Base-by-base conservation (phyloP, 2,113 vertebrate genomes). In the Sisor rabdophorus region DNA sequence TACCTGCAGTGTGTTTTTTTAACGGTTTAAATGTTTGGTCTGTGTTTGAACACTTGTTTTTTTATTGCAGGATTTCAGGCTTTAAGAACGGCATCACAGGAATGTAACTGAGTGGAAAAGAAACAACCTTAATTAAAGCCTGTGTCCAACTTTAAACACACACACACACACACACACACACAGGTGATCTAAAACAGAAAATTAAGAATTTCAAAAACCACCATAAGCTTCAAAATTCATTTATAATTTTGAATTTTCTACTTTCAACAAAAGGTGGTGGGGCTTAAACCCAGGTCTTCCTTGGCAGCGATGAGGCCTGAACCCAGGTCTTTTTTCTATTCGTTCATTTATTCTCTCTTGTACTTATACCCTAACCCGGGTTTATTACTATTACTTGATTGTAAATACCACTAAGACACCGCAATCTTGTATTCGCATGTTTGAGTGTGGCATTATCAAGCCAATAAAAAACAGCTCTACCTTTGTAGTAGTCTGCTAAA, bases 111-210 rank as follows among this genome's bases (percentile, higher is more conserved):
- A 63, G 44, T 47, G 16, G 28, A 71, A 24, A 47, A 70, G 26
- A 28, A 28, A 40, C 16, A 10, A 12, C 44, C 10, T 69, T 60
- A 28, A 22, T 11, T 28, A 1, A 52, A 65, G 5, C n/a, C 55
- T 16, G 47, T 30, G 48, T 30, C 64, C 70, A 54, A 69, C 78
- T 11, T 54, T 36, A 70, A 15, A 28, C 64, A 64, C 56, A 65
- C 55, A 47, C 53, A 50, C 71, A 55, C 79, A 64, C 73, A 56
- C 73, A 70, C 69, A 65, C 74, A 79, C 58, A 79, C 71, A 68
- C 70, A 74, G n/a, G n/a, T n/a, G 11, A 53, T 73, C 11, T 36
- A 2, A 36, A 36, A 36, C 6, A 75, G 30, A n/a, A n/a, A n/a
- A n/a, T 56, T 9, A 24, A 22, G 15, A 61, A 26, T 63, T 9